phyloP scores from a whole-genome alignment of 2,888 invertebrate species.

The Lymantria dispar region DNA sequence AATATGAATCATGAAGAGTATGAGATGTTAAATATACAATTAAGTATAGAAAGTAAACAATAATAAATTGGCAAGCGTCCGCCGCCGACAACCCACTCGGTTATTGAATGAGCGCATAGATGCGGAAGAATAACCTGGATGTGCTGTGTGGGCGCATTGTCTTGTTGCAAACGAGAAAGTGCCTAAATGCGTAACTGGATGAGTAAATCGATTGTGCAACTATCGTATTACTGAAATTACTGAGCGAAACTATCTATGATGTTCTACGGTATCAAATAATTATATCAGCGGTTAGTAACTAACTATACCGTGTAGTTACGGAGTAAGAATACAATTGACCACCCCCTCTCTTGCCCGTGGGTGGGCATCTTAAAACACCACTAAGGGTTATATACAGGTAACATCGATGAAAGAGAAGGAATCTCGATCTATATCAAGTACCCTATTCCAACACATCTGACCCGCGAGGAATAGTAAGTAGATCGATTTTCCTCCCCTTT shows the following conservation, averaged over 20 bases:
- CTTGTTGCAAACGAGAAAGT: conserved; percentile 32
- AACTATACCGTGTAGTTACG: no score
- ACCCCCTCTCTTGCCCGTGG: no score
- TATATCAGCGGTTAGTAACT: no score
- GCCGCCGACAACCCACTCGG: conserved; percentile 64
- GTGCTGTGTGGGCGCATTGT: conserved; percentile 59
- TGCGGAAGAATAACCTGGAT: conserved; percentile 59
- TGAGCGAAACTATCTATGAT: background rate
- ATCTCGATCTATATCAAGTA: no score
- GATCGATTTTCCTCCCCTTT: no score
- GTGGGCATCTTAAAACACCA: no score
- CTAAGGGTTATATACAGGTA: no score
- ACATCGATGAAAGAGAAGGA: no score
- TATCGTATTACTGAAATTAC: conserved; percentile 13
- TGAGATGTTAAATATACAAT: conserved; percentile 51
- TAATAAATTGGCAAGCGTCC: conserved; percentile 59
- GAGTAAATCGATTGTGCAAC: conserved; percentile 33
- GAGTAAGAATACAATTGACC: no score
- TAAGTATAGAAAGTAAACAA: conserved; percentile 71
- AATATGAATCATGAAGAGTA: conserved; percentile 9
- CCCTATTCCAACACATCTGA: no score
- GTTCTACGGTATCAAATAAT: no score
- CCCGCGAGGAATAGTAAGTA: no score
- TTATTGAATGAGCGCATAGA: conserved; percentile 49
- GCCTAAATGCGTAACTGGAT: conserved; percentile 17